Conservation (phyloP, 92 coral and sea anemone genomes). For the Epizoanthus fatuus region DNA sequence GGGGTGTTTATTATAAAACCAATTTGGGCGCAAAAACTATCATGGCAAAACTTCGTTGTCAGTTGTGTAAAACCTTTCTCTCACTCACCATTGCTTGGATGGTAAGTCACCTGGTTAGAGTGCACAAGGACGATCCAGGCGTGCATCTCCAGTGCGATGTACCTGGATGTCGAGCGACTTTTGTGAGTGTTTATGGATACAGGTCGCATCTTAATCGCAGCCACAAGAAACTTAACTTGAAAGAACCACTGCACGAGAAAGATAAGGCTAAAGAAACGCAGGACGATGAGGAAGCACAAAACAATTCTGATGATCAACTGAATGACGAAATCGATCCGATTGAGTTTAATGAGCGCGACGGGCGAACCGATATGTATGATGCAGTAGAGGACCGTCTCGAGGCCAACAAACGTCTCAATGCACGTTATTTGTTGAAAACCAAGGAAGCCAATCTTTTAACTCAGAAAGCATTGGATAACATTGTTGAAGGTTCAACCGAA, state of each 20-base stretch:
- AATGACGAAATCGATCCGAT: slow-evolving; percentile 25
- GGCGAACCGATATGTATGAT: slow-evolving; percentile 1
- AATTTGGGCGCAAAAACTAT: background rate
- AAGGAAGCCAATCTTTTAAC: slow-evolving; percentile 59
- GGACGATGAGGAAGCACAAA: background rate
- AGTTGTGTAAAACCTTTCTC: no score
- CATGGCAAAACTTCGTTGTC: no score
- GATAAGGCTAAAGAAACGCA: no score
- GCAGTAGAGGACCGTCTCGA: slow-evolving; percentile 34
- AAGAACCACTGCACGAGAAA: no score
- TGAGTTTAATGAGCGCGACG: no score
- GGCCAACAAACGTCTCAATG: slow-evolving; percentile 52
- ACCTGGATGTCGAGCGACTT: slow-evolving; percentile 30
- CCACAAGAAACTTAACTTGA: slow-evolving; percentile 36
- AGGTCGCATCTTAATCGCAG: slow-evolving; percentile 30
- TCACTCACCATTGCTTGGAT: no score
- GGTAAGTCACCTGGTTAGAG: no score
- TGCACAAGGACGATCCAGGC: slow-evolving; percentile 15
- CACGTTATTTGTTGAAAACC: slow-evolving; percentile 52
- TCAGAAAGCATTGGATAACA: slow-evolving; percentile 63
- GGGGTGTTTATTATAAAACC: no score
- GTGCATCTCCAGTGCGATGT: slow-evolving; percentile 27
- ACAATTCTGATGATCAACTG: background rate
- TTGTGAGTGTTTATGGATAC: slow-evolving; percentile 24
- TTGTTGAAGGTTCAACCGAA: slow-evolving; percentile 63